A percentile compares a stretch with the other conserved stretches of the same genome.
Conservation (phyloP, 2,113 vertebrate species). For the Lates calcarifer region DNA sequence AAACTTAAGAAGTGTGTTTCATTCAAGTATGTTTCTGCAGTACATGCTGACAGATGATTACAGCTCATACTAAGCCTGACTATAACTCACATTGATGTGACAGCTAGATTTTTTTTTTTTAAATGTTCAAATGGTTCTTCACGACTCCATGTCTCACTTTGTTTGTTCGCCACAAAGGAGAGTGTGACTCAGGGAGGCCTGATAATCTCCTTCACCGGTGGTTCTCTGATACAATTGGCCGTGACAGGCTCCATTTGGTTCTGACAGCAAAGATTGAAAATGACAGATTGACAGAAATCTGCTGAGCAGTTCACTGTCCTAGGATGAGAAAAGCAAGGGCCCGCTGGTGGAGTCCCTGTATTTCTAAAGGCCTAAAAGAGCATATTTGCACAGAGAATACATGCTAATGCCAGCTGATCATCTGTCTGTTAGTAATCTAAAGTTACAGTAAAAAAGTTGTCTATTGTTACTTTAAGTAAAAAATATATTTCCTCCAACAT, state of each 20-base stretch:
- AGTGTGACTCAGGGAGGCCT: slow-evolving; percentile 39
- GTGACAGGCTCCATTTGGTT: slow-evolving; percentile 4
- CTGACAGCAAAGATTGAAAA: slow-evolving; percentile 25
- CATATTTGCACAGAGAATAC: not conserved
- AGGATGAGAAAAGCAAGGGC: not conserved
- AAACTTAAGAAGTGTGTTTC: not conserved
- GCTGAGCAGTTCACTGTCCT: not conserved
- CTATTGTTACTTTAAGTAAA: too few species aligned
- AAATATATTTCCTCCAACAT: not conserved
- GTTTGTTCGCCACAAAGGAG: not conserved
- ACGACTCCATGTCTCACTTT: slow-evolving; percentile 17
- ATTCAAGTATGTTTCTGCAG: not conserved
- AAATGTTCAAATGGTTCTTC: slow-evolving; percentile 6
- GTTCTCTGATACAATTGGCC: slow-evolving; percentile 22
- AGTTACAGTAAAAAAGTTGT: too few species aligned
- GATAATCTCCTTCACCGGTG: not conserved
- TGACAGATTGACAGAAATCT: slow-evolving; percentile 26
- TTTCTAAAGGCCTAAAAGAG: not conserved
- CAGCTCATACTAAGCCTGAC: slow-evolving; percentile 11
- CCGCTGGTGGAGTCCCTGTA: too few species aligned
- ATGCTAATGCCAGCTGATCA: not conserved
- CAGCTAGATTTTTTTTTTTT: not conserved
- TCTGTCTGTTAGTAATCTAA: too few species aligned
- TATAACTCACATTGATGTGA: slow-evolving; percentile 3
- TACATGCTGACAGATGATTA: slow-evolving; percentile 29